Evolutionary conservation across 2,797 vertebrate species (phyloP).

Genomic region (Stomatorhinus walkeri): DNA sequence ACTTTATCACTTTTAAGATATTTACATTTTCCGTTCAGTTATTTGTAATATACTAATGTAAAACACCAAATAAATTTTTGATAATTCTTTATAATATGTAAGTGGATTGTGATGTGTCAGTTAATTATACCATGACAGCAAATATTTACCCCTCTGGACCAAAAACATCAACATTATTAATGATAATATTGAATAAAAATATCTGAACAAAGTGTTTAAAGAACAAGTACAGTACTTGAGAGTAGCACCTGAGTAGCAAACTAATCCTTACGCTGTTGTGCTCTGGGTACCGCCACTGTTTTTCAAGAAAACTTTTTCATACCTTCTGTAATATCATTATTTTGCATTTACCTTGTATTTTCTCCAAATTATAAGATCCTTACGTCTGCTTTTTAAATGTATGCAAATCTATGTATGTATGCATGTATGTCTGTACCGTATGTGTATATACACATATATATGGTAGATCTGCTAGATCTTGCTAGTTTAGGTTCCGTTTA

Average conservation of each 20-base stretch:
- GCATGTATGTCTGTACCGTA: no score
- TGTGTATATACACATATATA: not conserved
- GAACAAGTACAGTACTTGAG: not conserved
- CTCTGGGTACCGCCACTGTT: not conserved
- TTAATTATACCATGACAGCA: not conserved
- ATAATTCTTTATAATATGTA: not conserved
- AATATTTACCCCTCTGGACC: not conserved
- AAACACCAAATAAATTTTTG: not conserved
- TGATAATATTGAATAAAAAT: not conserved
- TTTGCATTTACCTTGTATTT: not conserved
- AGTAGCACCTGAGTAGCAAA: not conserved
- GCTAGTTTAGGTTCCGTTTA: not conserved
- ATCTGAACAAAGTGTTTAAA: not conserved
- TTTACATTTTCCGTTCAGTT: not conserved
- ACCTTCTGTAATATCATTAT: not conserved
- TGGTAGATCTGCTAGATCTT: not conserved
- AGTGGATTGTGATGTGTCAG: not conserved
- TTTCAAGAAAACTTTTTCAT: not conserved
- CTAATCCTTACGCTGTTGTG: not conserved
- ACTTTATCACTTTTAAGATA: not conserved
- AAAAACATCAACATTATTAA: not conserved
- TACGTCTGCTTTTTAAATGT: not conserved
- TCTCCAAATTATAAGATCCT: not conserved
- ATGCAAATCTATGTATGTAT: no score
- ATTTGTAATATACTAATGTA: not conserved